These are phyloP conservation scores for Amorpha juglandis DNA, from an alignment of 2,888 invertebrate genomes.

Conservation along the genomic window DNA sequence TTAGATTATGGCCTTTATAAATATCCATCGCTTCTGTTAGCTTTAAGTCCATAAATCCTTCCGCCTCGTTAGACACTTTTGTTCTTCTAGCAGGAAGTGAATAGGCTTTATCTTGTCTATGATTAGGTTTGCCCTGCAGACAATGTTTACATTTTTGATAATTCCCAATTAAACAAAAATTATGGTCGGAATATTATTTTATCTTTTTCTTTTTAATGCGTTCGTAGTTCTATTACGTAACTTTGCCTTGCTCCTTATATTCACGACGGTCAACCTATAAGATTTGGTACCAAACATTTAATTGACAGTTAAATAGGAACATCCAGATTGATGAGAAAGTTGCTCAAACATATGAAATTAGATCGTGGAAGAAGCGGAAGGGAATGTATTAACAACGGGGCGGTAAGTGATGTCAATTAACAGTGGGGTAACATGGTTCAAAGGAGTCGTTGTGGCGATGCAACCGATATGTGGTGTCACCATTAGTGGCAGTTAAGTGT, in stretches of 20 bases:
- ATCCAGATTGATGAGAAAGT: conserved; percentile 34
- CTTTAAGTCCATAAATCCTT: conserved; percentile 37
- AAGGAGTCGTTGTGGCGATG: conserved; percentile 57
- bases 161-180: no score
- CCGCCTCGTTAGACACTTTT: conserved; percentile 35
- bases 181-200: no score
- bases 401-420: conserved; percentile 74
- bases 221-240: neutral
- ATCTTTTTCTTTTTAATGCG: no score
- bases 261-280: neutral
- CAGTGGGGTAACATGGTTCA: conserved; percentile 60
- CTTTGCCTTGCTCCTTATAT: neutral
- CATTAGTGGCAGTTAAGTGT: conserved; percentile 76
- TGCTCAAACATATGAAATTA: conserved; percentile 35
- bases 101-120: conserved; percentile 5
- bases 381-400: conserved; percentile 59
- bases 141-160: neutral
- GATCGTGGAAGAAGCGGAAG: conserved; percentile 44
- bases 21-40: conserved; percentile 39
- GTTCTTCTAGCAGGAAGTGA: conserved; percentile 29
- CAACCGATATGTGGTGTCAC: conserved; percentile 75
- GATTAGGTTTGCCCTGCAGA: neutral
- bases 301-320: conserved; percentile 20
- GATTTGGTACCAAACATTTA: neutral
- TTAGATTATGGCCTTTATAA: conserved; percentile 46